phyloP scores from a whole-genome alignment of 1,140 invertebrate genomes.

The Ceratoteleas bidentatus region DNA sequence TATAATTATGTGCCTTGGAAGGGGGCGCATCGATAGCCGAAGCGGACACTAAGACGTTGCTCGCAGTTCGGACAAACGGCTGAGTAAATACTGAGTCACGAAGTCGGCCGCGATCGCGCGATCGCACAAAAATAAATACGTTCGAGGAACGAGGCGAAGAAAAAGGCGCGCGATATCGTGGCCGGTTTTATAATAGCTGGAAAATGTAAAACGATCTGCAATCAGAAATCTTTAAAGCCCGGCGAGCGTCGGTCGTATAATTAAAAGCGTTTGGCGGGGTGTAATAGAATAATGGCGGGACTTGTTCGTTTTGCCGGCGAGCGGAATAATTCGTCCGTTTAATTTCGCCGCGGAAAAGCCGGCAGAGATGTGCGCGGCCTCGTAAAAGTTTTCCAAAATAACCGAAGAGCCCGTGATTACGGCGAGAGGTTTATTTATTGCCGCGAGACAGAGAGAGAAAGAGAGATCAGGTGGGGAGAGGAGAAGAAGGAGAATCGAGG shows the following conservation, averaged over 20 bases:
- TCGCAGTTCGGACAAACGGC: conserved; percentile 67
- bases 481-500: too few relatives aligned
- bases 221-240: conserved; percentile 1
- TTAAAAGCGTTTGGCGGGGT: not conserved
- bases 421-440: conserved; percentile 69
- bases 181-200: conserved; percentile 1
- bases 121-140: conserved; percentile 59
- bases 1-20: conserved; percentile 81
- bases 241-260: not conserved
- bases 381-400: conserved; percentile 62
- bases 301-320: not conserved
- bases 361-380: conserved; percentile 29
- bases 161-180: conserved; percentile 11
- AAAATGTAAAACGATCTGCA: conserved; percentile 26
- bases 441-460: conserved; percentile 62
- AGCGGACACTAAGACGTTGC: conserved; percentile 55
- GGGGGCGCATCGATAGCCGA: conserved; percentile 63
- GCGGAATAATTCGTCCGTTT: conserved; percentile 42
- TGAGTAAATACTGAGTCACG: conserved; percentile 81
- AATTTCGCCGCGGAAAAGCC: conserved; percentile 48
- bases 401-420: conserved; percentile 65
- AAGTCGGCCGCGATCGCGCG: conserved; percentile 70
- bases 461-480: conserved; percentile 67
- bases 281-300: not conserved
- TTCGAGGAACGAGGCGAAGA: conserved; percentile 15